These are phyloP conservation scores for Malurus cyaneus DNA, from an alignment of 2,113 vertebrate genomes.

Conservation along the genomic window DNA sequence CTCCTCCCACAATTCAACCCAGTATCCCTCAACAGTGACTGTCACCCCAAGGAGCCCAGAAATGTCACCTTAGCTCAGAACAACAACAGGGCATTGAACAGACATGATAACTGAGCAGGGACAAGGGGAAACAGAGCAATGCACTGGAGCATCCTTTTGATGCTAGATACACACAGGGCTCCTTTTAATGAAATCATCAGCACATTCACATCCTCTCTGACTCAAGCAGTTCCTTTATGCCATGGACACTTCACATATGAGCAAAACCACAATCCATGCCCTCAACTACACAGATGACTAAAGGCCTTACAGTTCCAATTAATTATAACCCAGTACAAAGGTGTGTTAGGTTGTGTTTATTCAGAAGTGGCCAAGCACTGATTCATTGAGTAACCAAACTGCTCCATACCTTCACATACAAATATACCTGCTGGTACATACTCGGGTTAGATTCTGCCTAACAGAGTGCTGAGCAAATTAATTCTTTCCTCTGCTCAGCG, in stretches of 20 bases:
- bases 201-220: not conserved
- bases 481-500: not conserved
- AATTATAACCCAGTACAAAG: not conserved
- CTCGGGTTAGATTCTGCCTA: not conserved
- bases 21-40: not conserved
- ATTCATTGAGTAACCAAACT: not conserved
- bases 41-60: not conserved
- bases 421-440: not conserved
- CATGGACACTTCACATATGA: not conserved
- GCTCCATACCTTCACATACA: not conserved
- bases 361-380: not conserved
- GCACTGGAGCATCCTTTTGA: not conserved
- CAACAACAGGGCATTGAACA: not conserved
- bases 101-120: not conserved
- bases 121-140: not conserved
- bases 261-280: not conserved
- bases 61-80: not conserved
- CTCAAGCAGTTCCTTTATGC: not conserved
- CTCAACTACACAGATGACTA: not conserved
- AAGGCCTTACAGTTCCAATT: not conserved
- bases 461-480: not conserved
- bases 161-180: not conserved
- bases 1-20: not conserved
- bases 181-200: not conserved
- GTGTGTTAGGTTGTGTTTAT: not conserved